These are phyloP conservation scores for Perognathus longimembris DNA, from an alignment of 2,113 vertebrate genomes.

Conservation along the genomic window DNA sequence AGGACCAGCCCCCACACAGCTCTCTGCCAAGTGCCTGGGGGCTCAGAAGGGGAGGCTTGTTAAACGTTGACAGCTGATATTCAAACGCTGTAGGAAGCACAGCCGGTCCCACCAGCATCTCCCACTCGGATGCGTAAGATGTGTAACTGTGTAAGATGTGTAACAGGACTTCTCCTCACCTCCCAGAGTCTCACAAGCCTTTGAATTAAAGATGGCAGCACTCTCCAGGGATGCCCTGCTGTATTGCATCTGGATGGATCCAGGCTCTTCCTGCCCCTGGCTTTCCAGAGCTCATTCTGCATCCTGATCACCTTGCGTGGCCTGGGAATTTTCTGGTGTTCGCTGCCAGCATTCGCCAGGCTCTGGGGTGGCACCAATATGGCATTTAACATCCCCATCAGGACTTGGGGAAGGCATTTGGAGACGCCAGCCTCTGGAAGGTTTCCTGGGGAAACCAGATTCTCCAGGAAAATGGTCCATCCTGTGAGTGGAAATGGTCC, in stretches of 20 bases:
- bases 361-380: neutral
- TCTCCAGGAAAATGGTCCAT: slow-evolving; percentile 24
- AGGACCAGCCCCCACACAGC: neutral
- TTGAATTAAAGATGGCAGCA: slow-evolving; percentile 56
- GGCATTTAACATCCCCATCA: neutral
- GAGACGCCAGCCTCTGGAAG: no score
- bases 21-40: slow-evolving; percentile 33
- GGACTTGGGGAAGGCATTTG: neutral
- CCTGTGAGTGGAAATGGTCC: slow-evolving; percentile 17
- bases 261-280: neutral
- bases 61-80: slow-evolving; percentile 19
- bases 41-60: neutral
- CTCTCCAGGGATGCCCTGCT: neutral
- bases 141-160: neutral
- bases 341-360: neutral
- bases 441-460: neutral
- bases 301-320: neutral
- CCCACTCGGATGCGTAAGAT: neutral
- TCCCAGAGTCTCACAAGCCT: neutral
- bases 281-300: neutral
- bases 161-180: neutral
- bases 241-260: neutral
- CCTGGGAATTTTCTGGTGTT: neutral
- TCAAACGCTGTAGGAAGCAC: neutral
- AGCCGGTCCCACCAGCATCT: slow-evolving; percentile 1